These are phyloP conservation scores for Taphrorychus bicolor DNA, from an alignment of 2,888 invertebrate genomes.

Conservation along the genomic window DNA sequence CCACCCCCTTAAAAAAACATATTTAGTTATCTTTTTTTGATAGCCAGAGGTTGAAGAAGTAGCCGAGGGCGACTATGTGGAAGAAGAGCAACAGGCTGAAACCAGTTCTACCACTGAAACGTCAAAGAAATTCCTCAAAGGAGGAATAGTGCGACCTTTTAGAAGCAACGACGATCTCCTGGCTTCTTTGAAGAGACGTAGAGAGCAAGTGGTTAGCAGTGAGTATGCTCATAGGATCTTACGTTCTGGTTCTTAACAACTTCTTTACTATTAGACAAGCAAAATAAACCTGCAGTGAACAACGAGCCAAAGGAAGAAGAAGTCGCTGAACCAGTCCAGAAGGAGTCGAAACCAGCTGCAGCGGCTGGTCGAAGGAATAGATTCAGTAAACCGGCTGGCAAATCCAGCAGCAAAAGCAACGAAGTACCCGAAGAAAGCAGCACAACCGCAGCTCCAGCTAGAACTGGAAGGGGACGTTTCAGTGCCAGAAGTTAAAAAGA, in stretches of 20 bases:
- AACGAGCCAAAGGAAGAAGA: constrained; percentile 26
- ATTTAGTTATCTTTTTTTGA: not conserved
- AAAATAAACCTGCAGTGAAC: constrained; percentile 16
- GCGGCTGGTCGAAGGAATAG: constrained; percentile 33
- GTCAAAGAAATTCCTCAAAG: constrained; percentile 70
- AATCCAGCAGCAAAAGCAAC: too few species aligned
- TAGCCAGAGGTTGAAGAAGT: constrained; percentile 60
- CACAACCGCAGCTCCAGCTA: constrained; percentile 49
- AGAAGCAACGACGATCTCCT: constrained; percentile 80
- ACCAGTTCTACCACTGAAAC: constrained; percentile 74
- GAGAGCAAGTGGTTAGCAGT: constrained; percentile 73
- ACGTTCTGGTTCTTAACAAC: not conserved
- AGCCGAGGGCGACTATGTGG: constrained; percentile 65
- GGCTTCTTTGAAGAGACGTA: constrained; percentile 74
- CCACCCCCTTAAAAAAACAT: not conserved
- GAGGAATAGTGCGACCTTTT: constrained; percentile 76
- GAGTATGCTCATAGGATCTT: constrained; percentile 46
- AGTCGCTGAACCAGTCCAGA: constrained; percentile 36
- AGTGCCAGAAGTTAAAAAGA: constrained; percentile 25
- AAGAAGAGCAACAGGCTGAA: constrained; percentile 61
- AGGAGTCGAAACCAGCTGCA: constrained; percentile 47
- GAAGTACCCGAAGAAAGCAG: constrained; percentile 44
- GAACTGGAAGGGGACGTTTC: constrained; percentile 51
- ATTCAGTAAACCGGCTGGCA: constrained; percentile 45
- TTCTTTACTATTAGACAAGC: constrained; percentile 17